These are phyloP conservation scores for Austrolebias charrua DNA, from an alignment of 2,797 vertebrate species.

Conservation along the genomic window DNA sequence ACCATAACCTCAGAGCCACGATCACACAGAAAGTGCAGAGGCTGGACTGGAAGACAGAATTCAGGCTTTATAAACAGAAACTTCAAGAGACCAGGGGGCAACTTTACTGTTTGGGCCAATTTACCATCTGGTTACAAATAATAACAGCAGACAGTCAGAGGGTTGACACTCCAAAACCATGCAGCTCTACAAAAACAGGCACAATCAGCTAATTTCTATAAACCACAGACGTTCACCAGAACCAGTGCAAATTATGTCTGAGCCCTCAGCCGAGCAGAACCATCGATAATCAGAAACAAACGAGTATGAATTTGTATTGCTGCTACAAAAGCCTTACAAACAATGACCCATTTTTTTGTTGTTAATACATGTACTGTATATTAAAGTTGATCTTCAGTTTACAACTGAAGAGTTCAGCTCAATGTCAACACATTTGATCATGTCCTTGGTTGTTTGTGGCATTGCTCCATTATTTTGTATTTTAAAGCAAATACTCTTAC, in stretches of 20 bases:
- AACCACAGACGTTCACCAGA: background rate
- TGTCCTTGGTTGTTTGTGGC: too few relatives aligned
- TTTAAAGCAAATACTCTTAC: too few relatives aligned
- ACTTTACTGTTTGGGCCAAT: constrained; percentile 3
- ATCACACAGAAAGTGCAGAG: background rate
- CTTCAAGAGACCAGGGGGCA: constrained; percentile 3
- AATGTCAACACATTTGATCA: too few relatives aligned
- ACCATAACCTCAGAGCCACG: constrained; percentile 12
- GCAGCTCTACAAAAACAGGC: background rate
- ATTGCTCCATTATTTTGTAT: too few relatives aligned
- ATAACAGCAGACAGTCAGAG: background rate
- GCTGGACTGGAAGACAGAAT: background rate
- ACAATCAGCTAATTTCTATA: constrained; percentile 8
- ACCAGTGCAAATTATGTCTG: background rate
- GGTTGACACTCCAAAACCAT: too few relatives aligned
- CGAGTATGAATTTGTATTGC: too few relatives aligned
- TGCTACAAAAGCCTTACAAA: too few relatives aligned
- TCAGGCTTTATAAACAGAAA: background rate
- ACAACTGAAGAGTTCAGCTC: too few relatives aligned
- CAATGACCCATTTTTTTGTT: too few relatives aligned
- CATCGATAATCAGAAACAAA: too few relatives aligned
- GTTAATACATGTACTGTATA: too few relatives aligned
- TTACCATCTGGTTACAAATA: constrained; percentile 6
- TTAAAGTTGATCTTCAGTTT: too few relatives aligned
- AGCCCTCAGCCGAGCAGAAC: background rate